Base-by-base conservation (phyloP, 2,888 invertebrate genomes). In the Anodontia alba region DNA sequence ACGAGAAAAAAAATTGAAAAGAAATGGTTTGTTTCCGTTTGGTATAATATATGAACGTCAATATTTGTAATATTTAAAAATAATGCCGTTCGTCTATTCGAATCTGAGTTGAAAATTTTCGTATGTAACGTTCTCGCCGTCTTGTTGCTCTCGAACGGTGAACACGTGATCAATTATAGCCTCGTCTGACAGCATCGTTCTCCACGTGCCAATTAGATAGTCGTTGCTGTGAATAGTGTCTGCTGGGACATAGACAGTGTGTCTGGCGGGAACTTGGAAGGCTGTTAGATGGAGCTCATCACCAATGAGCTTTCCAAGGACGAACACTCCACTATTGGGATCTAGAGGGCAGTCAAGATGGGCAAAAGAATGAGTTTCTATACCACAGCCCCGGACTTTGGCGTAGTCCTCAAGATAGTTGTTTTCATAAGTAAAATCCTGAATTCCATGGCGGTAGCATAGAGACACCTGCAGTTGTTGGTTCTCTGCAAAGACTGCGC, bases 281-380 rank as follows among this genome's bases (percentile, higher is more conserved):
- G 62, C 62, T 17, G 62, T 62, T 10, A 62, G 31, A 42, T 87
- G 83, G 33, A 87, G 70, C 20, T 82, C 84, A 29, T 83, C 81
- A 12, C 68, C 77, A 1, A 54, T 71, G 46, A 80, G 46, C 69
- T 87, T 87, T 15, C 75, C 87, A 31, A 88, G 67, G 17, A 88
- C 80, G 54, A 88, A 85, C 42, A 71, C 69, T 0, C 88, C 88
- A 8, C 76, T 79, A 29, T 87, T 83, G 2, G 80, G 72, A 1
- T 86, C 82, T 31, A 88, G 62, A 15, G 88, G 88, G 66, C 87
- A 87, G 72, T 88, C 88, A 10, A 88, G 81, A 71, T 88, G 88
- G 1, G 87, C 57, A 77, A 88, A 88, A 12, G 79, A 84, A 49
- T 88, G 88, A 33, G 46, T 78, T 76, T 88, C 88, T 23, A 88